A percentile compares a stretch with the other conserved stretches of the same genome.
These are phyloP conservation scores for Sminthurinus aureus DNA, from an alignment of 2,888 invertebrate genomes.

Conservation along the genomic window DNA sequence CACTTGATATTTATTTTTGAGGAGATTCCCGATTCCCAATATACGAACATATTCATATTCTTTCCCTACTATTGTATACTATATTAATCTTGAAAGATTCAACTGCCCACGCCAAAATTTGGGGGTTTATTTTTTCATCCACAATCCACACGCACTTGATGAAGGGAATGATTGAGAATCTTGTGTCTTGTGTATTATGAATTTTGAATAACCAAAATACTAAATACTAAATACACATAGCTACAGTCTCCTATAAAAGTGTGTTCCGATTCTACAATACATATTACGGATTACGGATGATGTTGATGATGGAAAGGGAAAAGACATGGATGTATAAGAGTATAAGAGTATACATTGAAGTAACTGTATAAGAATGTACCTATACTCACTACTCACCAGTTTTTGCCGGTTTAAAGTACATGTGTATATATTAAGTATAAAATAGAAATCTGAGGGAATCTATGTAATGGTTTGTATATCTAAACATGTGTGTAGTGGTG, in stretches of 20 bases:
- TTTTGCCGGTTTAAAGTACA: neutral
- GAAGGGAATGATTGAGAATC: too few relatives aligned
- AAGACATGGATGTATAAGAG: neutral
- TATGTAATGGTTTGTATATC: neutral
- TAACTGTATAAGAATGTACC: neutral
- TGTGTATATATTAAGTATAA: neutral
- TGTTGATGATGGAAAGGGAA: neutral
- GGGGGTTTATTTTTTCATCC: too few relatives aligned
- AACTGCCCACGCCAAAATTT: too few relatives aligned
- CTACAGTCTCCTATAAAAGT: too few relatives aligned
- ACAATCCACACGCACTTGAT: too few relatives aligned
- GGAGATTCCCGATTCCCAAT: neutral
- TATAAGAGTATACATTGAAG: too few relatives aligned
- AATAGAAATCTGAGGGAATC: neutral
- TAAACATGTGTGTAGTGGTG: constrained; percentile 34
- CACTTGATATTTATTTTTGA: neutral
- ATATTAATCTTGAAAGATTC: too few relatives aligned
- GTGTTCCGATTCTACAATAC: neutral
- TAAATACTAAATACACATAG: too few relatives aligned
- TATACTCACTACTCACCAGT: neutral
- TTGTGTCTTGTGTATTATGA: too few relatives aligned
- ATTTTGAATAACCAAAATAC: too few relatives aligned
- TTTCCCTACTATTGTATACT: too few relatives aligned
- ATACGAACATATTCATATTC: neutral
- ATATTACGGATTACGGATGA: neutral